Base-by-base conservation (phyloP, 1,140 invertebrate genomes). In the Drosophila miranda region DNA sequence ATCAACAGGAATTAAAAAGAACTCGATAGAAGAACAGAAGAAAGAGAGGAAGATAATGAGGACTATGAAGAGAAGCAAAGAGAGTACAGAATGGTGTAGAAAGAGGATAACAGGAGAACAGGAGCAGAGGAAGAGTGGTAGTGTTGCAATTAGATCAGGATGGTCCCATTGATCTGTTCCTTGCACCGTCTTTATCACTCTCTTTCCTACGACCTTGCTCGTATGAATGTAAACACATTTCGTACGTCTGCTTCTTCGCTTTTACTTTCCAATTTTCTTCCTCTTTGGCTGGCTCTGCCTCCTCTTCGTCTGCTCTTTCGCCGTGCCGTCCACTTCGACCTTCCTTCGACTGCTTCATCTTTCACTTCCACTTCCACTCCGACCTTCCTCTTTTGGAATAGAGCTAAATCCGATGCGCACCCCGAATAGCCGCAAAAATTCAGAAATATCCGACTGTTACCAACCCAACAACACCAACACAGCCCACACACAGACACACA, bases 341-440 rank as follows among this genome's bases (percentile, higher is more conserved):
- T 38, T 19, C 19, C 30, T 30, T 67, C 60, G 26, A n/a, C 21
- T 28, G 23, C 14, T 48, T 55, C 54, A 42, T 55, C 58, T 58
- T 61, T 68, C 30, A 34, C 30, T 9, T 5, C 34, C 34, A 7
- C 34, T 68, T 68, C 64, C n/a, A 45, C 48, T 34, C 52, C 52
- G 28, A 44, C 53, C 50, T 38, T 38, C 14, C 19, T 13, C 50
- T 38, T 13, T 13, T 1, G 3, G 11, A 21, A 44, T 34, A 46
- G 41, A 54, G 55, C 34, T 81, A 77, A 81, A 74, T 81, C 68
- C 60, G 61, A 58, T 66, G 79, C 74, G 73, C 78, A 81, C 78
- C 78, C 78, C 59, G 53, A 72, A 38, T 21, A 59, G 21, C 16
- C 46, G 19, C n/a, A 57, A 64, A 64, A 79, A 41, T 44, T 38